Percentiles rank a stretch among this genome's conserved stretches.
Conservation (phyloP, 2,113 vertebrate genomes). For the Okapia johnstoni region DNA sequence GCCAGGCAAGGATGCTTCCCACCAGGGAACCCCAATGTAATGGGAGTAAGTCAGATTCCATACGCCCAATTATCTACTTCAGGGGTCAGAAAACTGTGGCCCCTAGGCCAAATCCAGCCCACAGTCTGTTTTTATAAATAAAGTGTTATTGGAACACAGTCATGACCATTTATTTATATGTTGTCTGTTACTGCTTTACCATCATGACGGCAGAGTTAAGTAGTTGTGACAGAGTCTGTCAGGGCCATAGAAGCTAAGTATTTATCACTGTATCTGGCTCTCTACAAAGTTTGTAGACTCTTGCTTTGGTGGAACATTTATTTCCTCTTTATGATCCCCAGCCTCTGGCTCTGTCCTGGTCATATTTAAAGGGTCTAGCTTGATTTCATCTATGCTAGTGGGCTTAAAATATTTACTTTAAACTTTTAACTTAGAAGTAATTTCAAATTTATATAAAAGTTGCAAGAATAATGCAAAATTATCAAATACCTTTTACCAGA, state of each 20-base stretch:
- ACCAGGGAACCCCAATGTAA: neutral
- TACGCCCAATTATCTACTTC: neutral
- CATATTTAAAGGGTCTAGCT: neutral
- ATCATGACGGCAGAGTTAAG: neutral
- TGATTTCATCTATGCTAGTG: neutral
- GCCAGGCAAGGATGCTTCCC: neutral
- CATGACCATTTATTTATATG: neutral
- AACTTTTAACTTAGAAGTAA: slow-evolving; percentile 28
- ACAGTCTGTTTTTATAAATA: neutral
- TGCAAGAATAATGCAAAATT: neutral
- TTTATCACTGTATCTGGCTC: neutral
- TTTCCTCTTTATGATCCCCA: neutral
- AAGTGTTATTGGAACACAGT: neutral
- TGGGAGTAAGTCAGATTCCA: neutral
- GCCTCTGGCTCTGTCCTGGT: neutral
- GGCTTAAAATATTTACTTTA: neutral
- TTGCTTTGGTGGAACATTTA: neutral
- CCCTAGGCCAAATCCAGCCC: neutral
- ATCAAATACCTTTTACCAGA: neutral
- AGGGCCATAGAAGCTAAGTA: neutral
- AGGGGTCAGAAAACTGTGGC: neutral
- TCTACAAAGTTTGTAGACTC: neutral
- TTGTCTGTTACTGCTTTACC: neutral
- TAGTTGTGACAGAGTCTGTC: neutral
- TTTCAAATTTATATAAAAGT: neutral